Conservation (phyloP, 2,113 vertebrate genomes). For the Agapornis roseicollis region DNA sequence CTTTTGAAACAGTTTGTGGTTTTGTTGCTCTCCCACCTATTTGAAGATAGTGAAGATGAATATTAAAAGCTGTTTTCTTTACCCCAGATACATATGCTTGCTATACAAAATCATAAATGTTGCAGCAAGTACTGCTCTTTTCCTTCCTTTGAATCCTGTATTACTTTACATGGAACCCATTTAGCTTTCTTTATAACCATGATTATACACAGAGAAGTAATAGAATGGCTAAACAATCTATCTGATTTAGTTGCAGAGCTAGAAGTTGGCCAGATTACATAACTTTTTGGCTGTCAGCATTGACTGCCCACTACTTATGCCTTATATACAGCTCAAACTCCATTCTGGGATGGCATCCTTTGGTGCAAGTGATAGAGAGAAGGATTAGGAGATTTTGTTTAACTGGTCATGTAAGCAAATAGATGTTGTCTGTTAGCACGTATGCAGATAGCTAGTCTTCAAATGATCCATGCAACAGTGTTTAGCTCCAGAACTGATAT, state of each 20-base stretch:
- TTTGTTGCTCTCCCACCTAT: neutral
- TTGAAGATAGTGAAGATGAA: neutral
- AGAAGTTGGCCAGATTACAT: neutral
- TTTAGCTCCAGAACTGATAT: neutral
- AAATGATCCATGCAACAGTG: neutral
- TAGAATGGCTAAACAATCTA: neutral
- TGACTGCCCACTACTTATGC: neutral
- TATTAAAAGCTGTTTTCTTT: neutral
- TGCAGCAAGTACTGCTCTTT: neutral
- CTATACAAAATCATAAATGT: neutral
- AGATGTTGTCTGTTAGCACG: neutral
- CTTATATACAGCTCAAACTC: neutral
- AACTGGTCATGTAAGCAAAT: neutral
- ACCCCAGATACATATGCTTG: neutral
- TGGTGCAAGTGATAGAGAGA: neutral
- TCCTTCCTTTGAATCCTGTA: neutral
- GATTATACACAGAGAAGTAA: neutral
- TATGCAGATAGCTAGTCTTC: neutral
- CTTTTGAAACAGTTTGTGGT: neutral
- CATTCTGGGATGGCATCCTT: neutral
- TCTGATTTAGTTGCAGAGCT: neutral
- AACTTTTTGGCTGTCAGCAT: neutral
- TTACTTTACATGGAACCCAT: neutral
- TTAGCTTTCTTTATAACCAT: neutral
- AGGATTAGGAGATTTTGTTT: neutral